These are phyloP conservation scores for Eudemis profundana DNA, from an alignment of 2,888 invertebrate genomes.

Conservation along the genomic window DNA sequence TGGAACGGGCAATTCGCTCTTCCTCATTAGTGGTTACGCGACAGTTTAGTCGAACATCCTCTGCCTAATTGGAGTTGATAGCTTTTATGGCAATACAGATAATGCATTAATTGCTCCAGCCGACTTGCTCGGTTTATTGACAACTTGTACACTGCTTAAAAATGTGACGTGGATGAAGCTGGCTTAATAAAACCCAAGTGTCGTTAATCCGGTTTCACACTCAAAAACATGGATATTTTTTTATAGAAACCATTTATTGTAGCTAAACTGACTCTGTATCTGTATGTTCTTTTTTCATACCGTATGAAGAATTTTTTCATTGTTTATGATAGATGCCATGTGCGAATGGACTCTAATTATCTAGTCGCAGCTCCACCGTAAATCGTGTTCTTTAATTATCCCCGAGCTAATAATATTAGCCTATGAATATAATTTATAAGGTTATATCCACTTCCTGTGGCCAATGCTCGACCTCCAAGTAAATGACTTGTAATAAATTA, in stretches of 20 bases:
- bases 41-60: conserved; percentile 76
- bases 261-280: conserved; percentile 10
- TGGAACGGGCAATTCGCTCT: conserved; percentile 73
- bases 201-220: conserved; percentile 28
- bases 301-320: conserved; percentile 8
- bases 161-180: conserved; percentile 29
- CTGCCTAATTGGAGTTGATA: conserved; percentile 48
- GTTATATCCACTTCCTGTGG: conserved; percentile 62
- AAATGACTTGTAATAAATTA: conserved; percentile 56
- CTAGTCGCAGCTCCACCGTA: conserved; percentile 54
- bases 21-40: conserved; percentile 79
- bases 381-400: conserved; percentile 61
- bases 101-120: conserved; percentile 58
- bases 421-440: conserved; percentile 59
- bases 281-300: conserved; percentile 18
- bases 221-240: conserved; percentile 16
- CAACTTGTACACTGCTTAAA: conserved; percentile 32
- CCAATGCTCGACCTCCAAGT: conserved; percentile 63
- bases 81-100: conserved; percentile 44
- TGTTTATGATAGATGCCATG: conserved; percentile 35
- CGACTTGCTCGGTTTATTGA: conserved; percentile 54
- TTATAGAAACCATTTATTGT: conserved; percentile 23
- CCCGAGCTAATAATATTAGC: conserved; percentile 52
- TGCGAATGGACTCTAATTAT: conserved; percentile 56
- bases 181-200: conserved; percentile 14